Conservation (phyloP, 1,140 invertebrate genomes). For the Chironomus striatipennis region DNA sequence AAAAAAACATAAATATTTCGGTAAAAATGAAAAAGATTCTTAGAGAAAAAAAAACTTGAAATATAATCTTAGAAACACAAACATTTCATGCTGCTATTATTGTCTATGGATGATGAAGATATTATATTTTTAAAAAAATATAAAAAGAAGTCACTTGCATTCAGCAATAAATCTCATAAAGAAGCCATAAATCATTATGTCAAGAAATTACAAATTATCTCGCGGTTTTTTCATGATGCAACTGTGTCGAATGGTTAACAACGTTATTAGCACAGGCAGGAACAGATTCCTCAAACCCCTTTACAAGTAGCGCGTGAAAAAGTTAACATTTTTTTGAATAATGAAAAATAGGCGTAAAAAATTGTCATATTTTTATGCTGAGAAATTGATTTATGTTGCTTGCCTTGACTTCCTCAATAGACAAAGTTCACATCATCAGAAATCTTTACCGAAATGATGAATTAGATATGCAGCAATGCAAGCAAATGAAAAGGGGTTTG, state of each 20-base stretch:
- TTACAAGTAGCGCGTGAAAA: background rate
- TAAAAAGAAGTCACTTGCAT: too few relatives aligned
- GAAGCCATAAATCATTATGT: slow-evolving; percentile 9
- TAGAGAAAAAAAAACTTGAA: too few relatives aligned
- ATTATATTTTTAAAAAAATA: too few relatives aligned
- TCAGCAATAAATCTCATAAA: background rate
- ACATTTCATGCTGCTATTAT: too few relatives aligned
- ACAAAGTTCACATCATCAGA: slow-evolving; percentile 8
- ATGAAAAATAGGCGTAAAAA: slow-evolving; percentile 2
- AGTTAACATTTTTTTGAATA: background rate
- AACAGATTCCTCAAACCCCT: background rate
- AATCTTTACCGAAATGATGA: background rate
- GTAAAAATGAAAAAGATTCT: too few relatives aligned
- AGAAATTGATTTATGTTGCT: background rate
- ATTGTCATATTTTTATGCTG: background rate
- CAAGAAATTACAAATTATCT: background rate
- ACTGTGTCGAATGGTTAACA: slow-evolving; percentile 16
- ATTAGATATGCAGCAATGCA: too few relatives aligned
- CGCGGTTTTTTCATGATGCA: slow-evolving; percentile 18
- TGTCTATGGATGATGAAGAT: too few relatives aligned
- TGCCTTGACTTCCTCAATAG: background rate
- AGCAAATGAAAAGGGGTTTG: background rate
- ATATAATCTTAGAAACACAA: too few relatives aligned
- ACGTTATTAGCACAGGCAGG: background rate
- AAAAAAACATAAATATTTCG: too few relatives aligned